Base-by-base conservation (phyloP, 1,140 invertebrate genomes). In the Halesus radiatus region DNA sequence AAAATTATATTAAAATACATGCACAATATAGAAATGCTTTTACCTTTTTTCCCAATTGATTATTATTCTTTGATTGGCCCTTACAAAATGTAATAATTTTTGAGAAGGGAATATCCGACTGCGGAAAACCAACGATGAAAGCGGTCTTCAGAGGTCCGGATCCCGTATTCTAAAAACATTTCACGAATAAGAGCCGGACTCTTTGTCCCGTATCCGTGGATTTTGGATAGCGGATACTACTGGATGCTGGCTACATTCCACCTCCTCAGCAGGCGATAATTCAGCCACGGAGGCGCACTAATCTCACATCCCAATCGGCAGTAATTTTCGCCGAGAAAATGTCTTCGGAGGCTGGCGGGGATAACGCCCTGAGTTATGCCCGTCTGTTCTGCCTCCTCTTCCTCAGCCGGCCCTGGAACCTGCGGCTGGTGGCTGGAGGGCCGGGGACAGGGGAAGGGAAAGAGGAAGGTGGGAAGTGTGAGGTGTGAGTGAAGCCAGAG, bases 221-320 rank as follows among this genome's bases (percentile, higher is more conserved):
- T 45, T 45, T 45, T 45, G 37, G 37, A 45, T 45, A 45, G 37
- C 37, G 37, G 37, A 45, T 45, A 45, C 8, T 45, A 45, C 37
- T 29, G 72, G 50, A 32, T 74, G 20, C 76, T 64, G 29, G 45
- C n/a, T 37, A 68, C 75, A 52, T 77, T 82, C 80, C 81, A 80
- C 81, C 70, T 79, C 70, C 81, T 83, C 81, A 83, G 81, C 81
- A 83, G 76, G 77, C 81, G 58, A 83, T 83, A 83, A 83, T 76
- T 83, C 79, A 83, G 81, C 29, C 18, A 54, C 62, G 77, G 66
- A 80, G 74, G 70, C 81, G 74, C 76, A 79, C 81, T 83, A 83
- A 83, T 83, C 81, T 80, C 75, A 76, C 78, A 80, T 83, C 81
- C 81, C 81, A 83, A 83, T 83, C 81, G 81, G 81, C 81, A 83